Conservation (phyloP, 2,888 invertebrate genomes). For the Proisotoma minuta region DNA sequence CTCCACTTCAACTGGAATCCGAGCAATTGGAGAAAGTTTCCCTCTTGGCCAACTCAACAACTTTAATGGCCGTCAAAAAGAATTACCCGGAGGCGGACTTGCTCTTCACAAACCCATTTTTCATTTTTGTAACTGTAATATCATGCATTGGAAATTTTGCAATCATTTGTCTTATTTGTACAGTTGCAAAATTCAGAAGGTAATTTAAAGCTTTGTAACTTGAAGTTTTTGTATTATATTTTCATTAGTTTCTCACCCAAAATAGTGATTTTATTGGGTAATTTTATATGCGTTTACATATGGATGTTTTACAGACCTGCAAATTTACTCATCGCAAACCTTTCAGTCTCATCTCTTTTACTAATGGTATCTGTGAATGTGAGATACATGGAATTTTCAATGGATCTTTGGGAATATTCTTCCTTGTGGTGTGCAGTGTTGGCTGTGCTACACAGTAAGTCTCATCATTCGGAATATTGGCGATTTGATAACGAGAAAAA, state of each 20-base stretch:
- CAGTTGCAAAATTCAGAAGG: not conserved
- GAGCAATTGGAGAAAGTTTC: slow-evolving; percentile 1
- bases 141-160: not conserved
- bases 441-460: slow-evolving; percentile 34
- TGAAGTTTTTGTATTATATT: too few species aligned
- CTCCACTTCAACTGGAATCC: not conserved
- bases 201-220: too few species aligned
- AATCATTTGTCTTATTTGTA: not conserved
- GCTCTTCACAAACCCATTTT: not conserved
- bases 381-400: slow-evolving; percentile 23
- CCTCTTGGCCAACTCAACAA: not conserved
- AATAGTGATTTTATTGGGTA: too few species aligned
- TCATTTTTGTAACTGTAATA: not conserved
- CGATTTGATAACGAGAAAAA: not conserved
- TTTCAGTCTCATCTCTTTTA: slow-evolving; percentile 31
- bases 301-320: slow-evolving; percentile 38
- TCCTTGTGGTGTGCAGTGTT: slow-evolving; percentile 22
- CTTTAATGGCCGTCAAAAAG: not conserved
- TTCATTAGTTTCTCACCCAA: too few species aligned
- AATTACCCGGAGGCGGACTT: not conserved
- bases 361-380: slow-evolving; percentile 34
- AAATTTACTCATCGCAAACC: slow-evolving; percentile 40
- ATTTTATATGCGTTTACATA: too few species aligned
- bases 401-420: slow-evolving; percentile 26
- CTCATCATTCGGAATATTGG: too few species aligned